phyloP scores from a whole-genome alignment of 2,888 invertebrate genomes.

The Drosophila trichaetosa region DNA sequence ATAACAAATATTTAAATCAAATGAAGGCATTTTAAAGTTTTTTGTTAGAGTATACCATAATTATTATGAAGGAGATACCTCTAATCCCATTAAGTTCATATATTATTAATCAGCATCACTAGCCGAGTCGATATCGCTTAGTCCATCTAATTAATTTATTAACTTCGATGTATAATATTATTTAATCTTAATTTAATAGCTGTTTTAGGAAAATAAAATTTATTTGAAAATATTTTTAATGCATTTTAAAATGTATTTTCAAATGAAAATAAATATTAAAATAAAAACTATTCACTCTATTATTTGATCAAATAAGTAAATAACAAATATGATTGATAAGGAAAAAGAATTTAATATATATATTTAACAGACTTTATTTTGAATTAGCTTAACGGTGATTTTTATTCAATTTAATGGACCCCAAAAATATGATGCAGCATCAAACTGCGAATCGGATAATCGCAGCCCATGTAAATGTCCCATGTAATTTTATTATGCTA shows the following conservation, averaged over 20 bases:
- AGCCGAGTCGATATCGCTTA: neutral
- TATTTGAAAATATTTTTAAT: neutral
- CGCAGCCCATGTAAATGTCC: slow-evolving; percentile 11
- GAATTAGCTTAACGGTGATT: neutral
- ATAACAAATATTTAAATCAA: neutral
- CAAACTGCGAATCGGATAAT: slow-evolving; percentile 26
- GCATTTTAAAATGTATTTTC: neutral
- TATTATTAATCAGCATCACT: neutral
- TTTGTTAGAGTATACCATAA: neutral
- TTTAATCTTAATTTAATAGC: neutral
- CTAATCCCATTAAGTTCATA: neutral
- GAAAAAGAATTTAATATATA: neutral
- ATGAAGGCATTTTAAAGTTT: neutral
- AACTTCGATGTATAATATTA: neutral
- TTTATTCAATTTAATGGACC: slow-evolving; percentile 14
- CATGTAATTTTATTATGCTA: slow-evolving; percentile 36
- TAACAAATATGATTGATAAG: neutral
- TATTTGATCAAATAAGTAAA: neutral
- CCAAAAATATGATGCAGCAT: slow-evolving; percentile 5
- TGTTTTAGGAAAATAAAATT: neutral
- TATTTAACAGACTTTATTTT: neutral
- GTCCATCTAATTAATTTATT: neutral
- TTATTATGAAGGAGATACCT: neutral
- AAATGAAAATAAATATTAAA: neutral
- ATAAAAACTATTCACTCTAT: neutral